A percentile compares a stretch with the other conserved stretches of the same genome.
These are phyloP conservation scores for Tiliacea citrago DNA, from an alignment of 2,888 invertebrate species.

Conservation along the genomic window DNA sequence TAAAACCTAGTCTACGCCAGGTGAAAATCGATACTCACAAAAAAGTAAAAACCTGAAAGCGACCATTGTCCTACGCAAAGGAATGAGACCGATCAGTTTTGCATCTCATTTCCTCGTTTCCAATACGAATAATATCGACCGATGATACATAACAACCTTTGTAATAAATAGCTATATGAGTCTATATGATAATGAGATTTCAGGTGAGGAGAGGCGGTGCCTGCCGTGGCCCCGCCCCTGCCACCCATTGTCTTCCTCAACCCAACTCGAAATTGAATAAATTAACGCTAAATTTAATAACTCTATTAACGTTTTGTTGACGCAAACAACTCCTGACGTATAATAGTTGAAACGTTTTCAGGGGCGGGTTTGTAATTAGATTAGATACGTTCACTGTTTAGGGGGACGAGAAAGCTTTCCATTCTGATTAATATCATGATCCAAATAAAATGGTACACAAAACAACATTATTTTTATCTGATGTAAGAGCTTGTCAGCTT, in stretches of 20 bases:
- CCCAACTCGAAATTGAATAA: conserved; percentile 87
- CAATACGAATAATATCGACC: conserved; percentile 57
- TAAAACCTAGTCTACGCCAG: neutral
- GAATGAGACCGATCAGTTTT: conserved; percentile 39
- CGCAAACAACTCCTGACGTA: conserved; percentile 86
- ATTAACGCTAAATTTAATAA: conserved; percentile 90
- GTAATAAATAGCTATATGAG: conserved; percentile 59
- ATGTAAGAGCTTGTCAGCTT: conserved; percentile 53
- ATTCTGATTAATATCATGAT: conserved; percentile 76
- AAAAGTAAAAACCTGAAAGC: conserved; percentile 19
- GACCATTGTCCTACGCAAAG: conserved; percentile 27
- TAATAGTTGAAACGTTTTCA: conserved; percentile 82
- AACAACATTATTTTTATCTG: conserved; percentile 62
- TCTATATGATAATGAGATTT: conserved; percentile 74
- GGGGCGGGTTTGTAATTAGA: conserved; percentile 83
- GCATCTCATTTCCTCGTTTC: conserved; percentile 57
- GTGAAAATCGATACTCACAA: conserved; percentile 48
- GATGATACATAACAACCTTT: conserved; percentile 64
- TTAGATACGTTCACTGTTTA: conserved; percentile 80
- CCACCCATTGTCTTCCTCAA: conserved; percentile 83
- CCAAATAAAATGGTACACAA: conserved; percentile 67
- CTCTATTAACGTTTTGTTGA: conserved; percentile 86
- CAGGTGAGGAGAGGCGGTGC: conserved; percentile 84
- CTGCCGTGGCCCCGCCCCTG: conserved; percentile 79
- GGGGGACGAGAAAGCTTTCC: conserved; percentile 81